Percentiles rank a stretch among this genome's conserved stretches.
Evolutionary conservation across 23 tunicate genomes (phyloP).

Genomic region (Ciona savignyi): DNA sequence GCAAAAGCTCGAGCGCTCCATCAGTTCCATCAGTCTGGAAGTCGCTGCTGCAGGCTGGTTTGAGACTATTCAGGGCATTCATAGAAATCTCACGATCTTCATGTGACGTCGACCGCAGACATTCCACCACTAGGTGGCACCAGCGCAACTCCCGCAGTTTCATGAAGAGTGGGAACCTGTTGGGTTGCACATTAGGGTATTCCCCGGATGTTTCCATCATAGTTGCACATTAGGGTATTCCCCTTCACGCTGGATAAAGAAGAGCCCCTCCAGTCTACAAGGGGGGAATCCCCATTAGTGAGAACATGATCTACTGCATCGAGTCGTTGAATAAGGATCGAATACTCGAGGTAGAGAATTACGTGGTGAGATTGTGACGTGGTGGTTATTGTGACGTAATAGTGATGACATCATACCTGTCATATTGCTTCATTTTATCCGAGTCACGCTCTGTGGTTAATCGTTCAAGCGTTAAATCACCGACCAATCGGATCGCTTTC

Average conservation of each 20-base stretch:
- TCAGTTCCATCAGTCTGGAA: neutral
- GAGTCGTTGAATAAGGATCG: too few relatives aligned
- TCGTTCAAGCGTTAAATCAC: neutral
- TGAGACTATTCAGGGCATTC: neutral
- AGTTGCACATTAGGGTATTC: too few relatives aligned
- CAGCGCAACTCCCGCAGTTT: neutral
- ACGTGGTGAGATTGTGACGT: too few relatives aligned
- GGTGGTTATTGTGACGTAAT: too few relatives aligned
- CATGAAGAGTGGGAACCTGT: neutral
- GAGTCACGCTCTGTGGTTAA: neutral
- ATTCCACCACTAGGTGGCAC: neutral
- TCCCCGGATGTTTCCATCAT: too few relatives aligned
- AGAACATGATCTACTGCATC: too few relatives aligned
- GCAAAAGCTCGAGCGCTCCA: neutral
- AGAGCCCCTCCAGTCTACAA: too few relatives aligned
- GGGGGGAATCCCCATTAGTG: too few relatives aligned
- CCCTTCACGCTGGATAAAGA: too few relatives aligned
- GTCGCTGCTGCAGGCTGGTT: neutral
- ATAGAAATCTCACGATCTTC: neutral
- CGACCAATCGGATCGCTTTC: slow-evolving; percentile 1
- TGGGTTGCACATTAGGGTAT: too few relatives aligned
- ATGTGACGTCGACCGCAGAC: neutral
- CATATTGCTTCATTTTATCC: neutral
- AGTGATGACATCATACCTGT: neutral
- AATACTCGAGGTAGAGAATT: too few relatives aligned